Evolutionary conservation across 2,797 vertebrate species (phyloP), one percentile per base, ranked within the genome.

Genomic region (Gephyroberyx darwinii): DNA sequence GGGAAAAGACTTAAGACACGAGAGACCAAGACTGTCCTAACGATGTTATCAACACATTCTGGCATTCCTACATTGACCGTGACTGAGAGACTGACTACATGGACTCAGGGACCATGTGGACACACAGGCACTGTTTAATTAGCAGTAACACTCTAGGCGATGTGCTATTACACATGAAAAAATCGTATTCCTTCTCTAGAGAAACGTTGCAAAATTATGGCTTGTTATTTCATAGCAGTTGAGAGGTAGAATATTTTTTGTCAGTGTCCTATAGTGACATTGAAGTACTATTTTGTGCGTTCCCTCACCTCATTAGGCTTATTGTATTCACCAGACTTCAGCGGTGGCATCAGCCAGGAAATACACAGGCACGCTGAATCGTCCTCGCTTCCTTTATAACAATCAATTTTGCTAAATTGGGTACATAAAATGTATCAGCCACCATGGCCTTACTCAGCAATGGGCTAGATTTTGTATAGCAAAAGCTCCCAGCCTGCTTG

Each of bases 371-470:
- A 22, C 48, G 45, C 37, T n/a, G 47, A 73, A n/a, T 68, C 31
- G 5, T 63, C 65, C 31, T 43, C 17, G 16, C 51, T 72, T 62
- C 48, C 45, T 19, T 64, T 50, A 31, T 68, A 14, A n/a, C 62
- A 69, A 53, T 74, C 47, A 33, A 26, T 67, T 79, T 19, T 37
- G 26, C 12, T 67, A 57, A 84, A 79, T 55, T 80, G 64, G 53
- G 52, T 22, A 26, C 63, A 61, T 74, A 69, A 76, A 81, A 57
- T 60, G 33, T 53, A 31, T 68, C 64, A 56, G 66, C 47, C 0
- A 3, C 52, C 20, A 5, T 51, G 43, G 47, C 56, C 31, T 67
- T 19, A 22, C 35, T 60, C 43, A 52, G 37, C n/a, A 58, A 39
- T 0, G 58, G 47, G 4, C 47, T 13, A 31, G 19, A 30, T 61